These are phyloP conservation scores for Margarornis squamiger DNA, from an alignment of 2,797 vertebrate species.

Conservation along the genomic window DNA sequence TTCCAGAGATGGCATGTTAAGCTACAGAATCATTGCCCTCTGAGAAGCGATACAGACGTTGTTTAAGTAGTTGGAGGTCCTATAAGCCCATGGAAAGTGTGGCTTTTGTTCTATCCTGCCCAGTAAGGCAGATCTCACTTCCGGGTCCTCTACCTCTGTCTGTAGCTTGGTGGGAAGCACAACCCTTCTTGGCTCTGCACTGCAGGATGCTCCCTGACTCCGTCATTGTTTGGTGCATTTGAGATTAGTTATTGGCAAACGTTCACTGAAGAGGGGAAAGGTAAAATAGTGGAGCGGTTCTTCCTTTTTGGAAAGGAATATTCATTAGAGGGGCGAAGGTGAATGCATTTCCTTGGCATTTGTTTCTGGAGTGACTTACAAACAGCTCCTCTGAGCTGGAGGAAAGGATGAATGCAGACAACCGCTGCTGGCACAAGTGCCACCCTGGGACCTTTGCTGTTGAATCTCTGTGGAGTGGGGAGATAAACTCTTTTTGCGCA, in stretches of 20 bases:
- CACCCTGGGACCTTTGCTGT: not conserved
- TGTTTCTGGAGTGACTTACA: not conserved
- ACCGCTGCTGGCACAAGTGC: not conserved
- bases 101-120: not conserved
- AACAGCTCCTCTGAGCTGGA: not conserved
- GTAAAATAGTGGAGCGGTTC: rapidly evolving
- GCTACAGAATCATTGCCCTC: not conserved
- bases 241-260: not conserved
- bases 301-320: not conserved
- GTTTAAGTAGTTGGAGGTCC: not conserved
- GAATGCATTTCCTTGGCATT: not conserved
- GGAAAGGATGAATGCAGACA: not conserved
- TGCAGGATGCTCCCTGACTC: not conserved
- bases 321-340: not conserved
- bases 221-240: not conserved
- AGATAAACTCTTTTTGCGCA: not conserved
- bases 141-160: not conserved
- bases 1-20: not conserved
- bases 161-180: not conserved
- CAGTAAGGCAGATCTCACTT: not conserved
- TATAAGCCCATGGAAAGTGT: not conserved
- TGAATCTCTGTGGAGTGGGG: not conserved
- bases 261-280: not conserved
- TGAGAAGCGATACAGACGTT: not conserved
- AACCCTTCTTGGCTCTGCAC: not conserved